Evolutionary conservation across 2,113 vertebrate genomes (phyloP), one percentile per base, ranked within the genome.

Genomic region (Paedocypris sp.): DNA sequence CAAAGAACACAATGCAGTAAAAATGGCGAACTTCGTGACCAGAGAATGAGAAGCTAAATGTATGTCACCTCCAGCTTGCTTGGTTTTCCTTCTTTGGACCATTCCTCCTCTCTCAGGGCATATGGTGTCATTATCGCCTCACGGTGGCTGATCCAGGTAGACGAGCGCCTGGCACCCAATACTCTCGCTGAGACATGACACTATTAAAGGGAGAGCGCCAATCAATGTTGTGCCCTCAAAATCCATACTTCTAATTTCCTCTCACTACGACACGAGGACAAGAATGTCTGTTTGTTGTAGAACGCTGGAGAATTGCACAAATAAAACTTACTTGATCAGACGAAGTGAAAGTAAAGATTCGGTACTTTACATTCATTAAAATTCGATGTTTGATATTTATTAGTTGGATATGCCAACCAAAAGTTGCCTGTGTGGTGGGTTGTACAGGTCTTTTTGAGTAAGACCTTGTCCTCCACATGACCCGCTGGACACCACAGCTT

Each of bases 151-250:
- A 13, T 5, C 43, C 29, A 46, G 16, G 46, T 22, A 57, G 41
- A 33, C 19, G 22, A 25, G 43, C 16, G 31, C 38, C 39, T 5
- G n/a, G 33, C 49, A 67, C 32, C 49, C 26, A 20, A 38, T 46
- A 2, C 38, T n/a, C 60, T 39, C 51, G 39, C 46, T 58, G 60
- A 59, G 60, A 64, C 7, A 52, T 51, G 53, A 19, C 66, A 64
- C 41, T 50, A 45, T 62, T 42, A 42, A 51, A 62, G 26, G 20
- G 20, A 51, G 36, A 38, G 13, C 22, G 35, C 50, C 16, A 32
- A 42, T 31, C n/a, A 12, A 62, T 51, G 16, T 11, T 18, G 28
- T 41, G 16, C 5, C 25, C 3, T 22, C 28, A 32, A 25, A 32
- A 31, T 49, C 47, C 19, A 51, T 62, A 51, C 25, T 62, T 51